phyloP scores from a whole-genome alignment of 2,113 vertebrate species.

The Cavia aperea region DNA sequence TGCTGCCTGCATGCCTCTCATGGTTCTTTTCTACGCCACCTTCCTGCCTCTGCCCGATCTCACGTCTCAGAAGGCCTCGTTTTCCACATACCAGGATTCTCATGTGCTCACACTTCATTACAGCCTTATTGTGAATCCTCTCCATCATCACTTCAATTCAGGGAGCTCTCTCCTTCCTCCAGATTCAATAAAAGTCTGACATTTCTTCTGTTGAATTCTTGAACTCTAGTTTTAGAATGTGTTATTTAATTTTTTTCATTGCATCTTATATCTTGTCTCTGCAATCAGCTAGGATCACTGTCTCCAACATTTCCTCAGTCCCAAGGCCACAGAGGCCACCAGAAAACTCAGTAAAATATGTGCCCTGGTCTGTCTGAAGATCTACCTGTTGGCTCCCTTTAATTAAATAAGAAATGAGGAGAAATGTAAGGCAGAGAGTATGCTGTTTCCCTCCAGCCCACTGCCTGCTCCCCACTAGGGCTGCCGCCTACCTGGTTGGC shows the following conservation, averaged over 20 bases:
- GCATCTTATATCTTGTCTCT: not conserved
- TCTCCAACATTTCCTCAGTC: not conserved
- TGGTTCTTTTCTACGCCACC: fast-evolving
- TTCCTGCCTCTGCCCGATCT: no score
- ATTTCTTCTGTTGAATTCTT: not conserved
- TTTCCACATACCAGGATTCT: not conserved
- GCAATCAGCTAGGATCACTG: not conserved
- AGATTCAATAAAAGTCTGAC: not conserved
- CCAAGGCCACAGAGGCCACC: not conserved
- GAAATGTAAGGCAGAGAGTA: not conserved
- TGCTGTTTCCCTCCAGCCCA: not conserved
- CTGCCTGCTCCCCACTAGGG: not conserved
- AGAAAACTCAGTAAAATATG: not conserved
- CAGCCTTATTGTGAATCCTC: not conserved
- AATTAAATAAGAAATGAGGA: not conserved
- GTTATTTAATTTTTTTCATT: not conserved
- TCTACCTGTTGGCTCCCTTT: not conserved
- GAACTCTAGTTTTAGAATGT: not conserved
- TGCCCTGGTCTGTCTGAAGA: not conserved
- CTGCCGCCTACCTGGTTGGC: no score
- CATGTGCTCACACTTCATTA: not conserved
- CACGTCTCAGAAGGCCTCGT: not conserved
- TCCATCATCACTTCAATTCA: not conserved
- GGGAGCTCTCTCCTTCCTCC: not conserved
- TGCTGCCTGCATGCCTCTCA: no score